Evolutionary conservation across 64 coral and sea anemone genomes (phyloP).

Genomic region (Catalaphyllia jardinei): DNA sequence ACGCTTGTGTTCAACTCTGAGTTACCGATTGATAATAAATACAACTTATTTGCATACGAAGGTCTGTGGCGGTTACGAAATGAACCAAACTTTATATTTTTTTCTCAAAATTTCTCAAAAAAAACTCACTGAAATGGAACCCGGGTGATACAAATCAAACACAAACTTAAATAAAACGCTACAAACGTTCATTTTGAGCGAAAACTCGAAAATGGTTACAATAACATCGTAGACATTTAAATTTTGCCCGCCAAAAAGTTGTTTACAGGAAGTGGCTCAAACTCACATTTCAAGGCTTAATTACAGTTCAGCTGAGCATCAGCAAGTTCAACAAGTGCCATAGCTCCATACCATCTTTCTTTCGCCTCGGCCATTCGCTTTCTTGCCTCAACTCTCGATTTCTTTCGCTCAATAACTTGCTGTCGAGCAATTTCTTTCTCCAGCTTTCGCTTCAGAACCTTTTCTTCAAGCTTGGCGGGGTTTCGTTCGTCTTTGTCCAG

Average conservation of each 20-base stretch:
- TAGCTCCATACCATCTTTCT: slow-evolving; percentile 97
- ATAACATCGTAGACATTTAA: slow-evolving; percentile 19
- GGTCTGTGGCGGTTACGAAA: neutral
- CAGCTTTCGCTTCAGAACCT: slow-evolving; percentile 66
- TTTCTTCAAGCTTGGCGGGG: slow-evolving; percentile 80
- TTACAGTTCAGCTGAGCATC: slow-evolving; percentile 63
- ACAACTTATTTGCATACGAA: slow-evolving; percentile 15
- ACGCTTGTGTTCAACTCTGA: neutral
- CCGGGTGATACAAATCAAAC: neutral
- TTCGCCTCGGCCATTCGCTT: slow-evolving; percentile 82
- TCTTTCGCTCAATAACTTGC: slow-evolving; percentile 80
- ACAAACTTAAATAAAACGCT: too few relatives aligned
- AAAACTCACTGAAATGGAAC: neutral
- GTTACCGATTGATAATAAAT: neutral
- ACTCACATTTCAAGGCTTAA: neutral
- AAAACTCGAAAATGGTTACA: neutral
- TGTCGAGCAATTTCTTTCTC: slow-evolving; percentile 70
- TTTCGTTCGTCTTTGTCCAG: slow-evolving; percentile 82
- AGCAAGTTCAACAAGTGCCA: slow-evolving; percentile 95
- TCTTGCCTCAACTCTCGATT: slow-evolving; percentile 81
- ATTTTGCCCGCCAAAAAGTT: slow-evolving; percentile 32
- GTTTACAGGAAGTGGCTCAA: neutral
- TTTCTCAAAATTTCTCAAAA: neutral
- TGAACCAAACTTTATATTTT: neutral
- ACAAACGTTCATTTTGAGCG: neutral